Conservation (phyloP, 1,140 invertebrate species). For the Cydia amplana region DNA sequence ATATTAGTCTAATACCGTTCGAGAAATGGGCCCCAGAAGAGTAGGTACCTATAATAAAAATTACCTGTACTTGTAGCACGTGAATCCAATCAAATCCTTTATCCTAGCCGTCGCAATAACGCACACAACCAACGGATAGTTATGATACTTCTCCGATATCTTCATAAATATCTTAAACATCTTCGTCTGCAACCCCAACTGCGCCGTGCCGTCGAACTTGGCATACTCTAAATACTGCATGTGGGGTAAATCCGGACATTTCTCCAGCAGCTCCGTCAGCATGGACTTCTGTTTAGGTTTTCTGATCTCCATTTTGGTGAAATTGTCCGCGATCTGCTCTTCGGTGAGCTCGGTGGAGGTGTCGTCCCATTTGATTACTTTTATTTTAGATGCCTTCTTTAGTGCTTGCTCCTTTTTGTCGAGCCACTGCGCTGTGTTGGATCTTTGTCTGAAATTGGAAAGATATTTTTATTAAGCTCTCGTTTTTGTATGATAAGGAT, state of each 20-base stretch:
- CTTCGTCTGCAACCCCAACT: constrained; percentile 87
- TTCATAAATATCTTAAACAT: constrained; percentile 93
- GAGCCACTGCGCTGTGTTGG: constrained; percentile 93
- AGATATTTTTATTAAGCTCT: not conserved
- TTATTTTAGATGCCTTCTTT: constrained; percentile 88
- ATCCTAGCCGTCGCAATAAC: constrained; percentile 92
- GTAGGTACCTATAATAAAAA: constrained; percentile 33
- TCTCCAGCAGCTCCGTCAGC: constrained; percentile 87
- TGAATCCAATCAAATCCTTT: constrained; percentile 95
- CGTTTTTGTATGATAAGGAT: not conserved
- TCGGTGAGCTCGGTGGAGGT: constrained; percentile 74
- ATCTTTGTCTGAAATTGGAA: constrained; percentile 81
- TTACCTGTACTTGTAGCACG: constrained; percentile 91
- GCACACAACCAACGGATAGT: constrained; percentile 91
- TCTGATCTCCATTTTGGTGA: constrained; percentile 81
- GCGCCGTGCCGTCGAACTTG: constrained; percentile 93
- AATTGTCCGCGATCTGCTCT: constrained; percentile 85
- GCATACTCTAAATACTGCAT: constrained; percentile 95
- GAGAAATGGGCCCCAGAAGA: too few species aligned
- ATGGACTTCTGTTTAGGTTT: constrained; percentile 79
- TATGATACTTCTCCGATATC: constrained; percentile 87
- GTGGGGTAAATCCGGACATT: constrained; percentile 85
- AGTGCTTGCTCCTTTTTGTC: constrained; percentile 94
- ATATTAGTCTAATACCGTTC: too few species aligned
- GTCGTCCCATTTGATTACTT: constrained; percentile 88